A percentile compares a stretch with the other conserved stretches of the same genome.
Evolutionary conservation across 2,797 vertebrate species (phyloP).

Genomic region (Gymnoscopelus microlampas): DNA sequence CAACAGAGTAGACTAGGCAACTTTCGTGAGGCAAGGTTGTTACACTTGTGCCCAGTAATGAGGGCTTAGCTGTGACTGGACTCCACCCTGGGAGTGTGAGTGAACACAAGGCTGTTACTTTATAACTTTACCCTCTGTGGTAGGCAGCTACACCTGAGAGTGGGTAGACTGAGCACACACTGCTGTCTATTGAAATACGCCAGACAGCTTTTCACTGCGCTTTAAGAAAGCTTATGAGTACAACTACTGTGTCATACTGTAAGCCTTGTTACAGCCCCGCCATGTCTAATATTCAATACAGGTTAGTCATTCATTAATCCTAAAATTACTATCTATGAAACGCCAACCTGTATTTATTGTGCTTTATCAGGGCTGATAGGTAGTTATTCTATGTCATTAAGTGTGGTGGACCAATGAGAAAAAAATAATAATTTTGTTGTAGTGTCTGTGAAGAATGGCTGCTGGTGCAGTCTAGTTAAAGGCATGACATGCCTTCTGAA

Average conservation of each 20-base stretch:
- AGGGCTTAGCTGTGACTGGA: conserved; percentile 11
- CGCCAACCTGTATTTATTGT: background rate
- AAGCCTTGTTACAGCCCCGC: background rate
- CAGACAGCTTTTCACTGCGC: background rate
- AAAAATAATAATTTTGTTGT: background rate
- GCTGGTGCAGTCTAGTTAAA: conserved; percentile 8
- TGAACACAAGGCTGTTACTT: conserved; percentile 27
- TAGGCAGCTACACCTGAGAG: background rate
- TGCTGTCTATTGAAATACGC: background rate
- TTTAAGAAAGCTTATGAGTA: background rate
- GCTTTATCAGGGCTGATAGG: conserved; percentile 1
- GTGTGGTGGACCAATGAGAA: background rate
- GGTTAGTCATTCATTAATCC: background rate
- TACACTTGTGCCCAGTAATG: conserved; percentile 35
- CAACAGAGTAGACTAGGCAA: conserved; percentile 22
- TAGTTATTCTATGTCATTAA: background rate
- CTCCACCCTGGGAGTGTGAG: conserved; percentile 34
- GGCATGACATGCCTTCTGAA: conserved; percentile 29
- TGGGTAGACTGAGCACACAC: background rate
- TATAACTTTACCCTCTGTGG: background rate
- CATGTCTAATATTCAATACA: conserved; percentile 4
- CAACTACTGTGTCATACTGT: background rate
- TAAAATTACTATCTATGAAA: background rate
- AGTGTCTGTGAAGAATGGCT: background rate
- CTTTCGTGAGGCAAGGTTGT: conserved; percentile 37